phyloP scores from a whole-genome alignment of 2,113 vertebrate genomes.

The Anarrhichthys ocellatus region DNA sequence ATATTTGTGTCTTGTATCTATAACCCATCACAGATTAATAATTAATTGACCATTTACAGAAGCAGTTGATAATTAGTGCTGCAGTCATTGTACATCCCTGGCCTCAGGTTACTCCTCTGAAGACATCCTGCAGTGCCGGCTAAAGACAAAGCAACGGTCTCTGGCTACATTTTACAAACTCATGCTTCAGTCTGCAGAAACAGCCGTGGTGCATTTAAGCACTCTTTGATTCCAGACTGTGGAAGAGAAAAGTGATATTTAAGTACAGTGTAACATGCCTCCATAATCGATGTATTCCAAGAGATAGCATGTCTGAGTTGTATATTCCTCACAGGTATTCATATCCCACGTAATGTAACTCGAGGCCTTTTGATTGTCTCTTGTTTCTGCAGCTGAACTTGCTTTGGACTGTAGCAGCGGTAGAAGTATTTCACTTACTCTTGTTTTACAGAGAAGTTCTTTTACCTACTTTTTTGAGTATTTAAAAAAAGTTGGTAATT shows the following conservation, averaged over 20 bases:
- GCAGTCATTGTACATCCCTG: constrained; percentile 26
- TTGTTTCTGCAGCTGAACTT: not conserved
- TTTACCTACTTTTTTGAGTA: not conserved
- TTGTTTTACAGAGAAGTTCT: not conserved
- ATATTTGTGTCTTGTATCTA: constrained; percentile 52
- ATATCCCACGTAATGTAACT: not conserved
- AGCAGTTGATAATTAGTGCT: constrained; percentile 54
- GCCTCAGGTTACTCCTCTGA: constrained; percentile 48
- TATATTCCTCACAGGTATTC: not conserved
- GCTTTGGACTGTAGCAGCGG: not conserved
- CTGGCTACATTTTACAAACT: constrained; percentile 38
- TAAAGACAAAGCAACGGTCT: constrained; percentile 26
- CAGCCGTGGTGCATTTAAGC: constrained; percentile 39
- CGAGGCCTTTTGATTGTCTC: not conserved
- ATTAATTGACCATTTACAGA: constrained; percentile 62
- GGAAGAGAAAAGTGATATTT: not conserved
- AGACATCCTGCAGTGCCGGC: constrained; percentile 36
- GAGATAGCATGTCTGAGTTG: not conserved
- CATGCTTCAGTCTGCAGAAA: constrained; percentile 31
- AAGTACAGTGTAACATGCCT: not conserved
- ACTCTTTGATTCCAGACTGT: not conserved
- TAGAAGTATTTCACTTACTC: not conserved
- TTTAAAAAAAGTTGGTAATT: not conserved
- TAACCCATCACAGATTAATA: constrained; percentile 61
- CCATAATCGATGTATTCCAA: constrained; percentile 6